Conservation (phyloP, 2,797 vertebrate genomes). For the Lates japonicus region DNA sequence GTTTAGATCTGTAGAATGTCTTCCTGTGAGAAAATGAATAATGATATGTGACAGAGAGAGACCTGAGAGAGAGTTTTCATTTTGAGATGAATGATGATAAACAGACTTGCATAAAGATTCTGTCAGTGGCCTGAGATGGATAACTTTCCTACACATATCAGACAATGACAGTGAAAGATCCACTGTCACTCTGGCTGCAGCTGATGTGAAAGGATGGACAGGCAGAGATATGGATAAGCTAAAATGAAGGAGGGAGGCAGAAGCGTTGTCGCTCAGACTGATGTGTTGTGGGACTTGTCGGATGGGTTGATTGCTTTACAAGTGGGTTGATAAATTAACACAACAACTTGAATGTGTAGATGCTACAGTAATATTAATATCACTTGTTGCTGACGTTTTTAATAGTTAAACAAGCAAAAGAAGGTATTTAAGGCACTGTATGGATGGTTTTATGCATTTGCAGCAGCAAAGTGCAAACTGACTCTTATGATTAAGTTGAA, state of each 20-base stretch:
- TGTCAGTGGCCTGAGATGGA: slow-evolving; percentile 53
- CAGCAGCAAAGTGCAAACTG: slow-evolving; percentile 1
- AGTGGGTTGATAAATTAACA: slow-evolving; percentile 5
- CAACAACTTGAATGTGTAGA: slow-evolving; percentile 2
- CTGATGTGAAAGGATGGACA: slow-evolving; percentile 33
- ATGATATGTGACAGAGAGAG: slow-evolving; percentile 38
- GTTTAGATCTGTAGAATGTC: slow-evolving; percentile 33
- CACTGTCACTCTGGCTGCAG: slow-evolving; percentile 14
- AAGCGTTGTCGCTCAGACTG: slow-evolving; percentile 20
- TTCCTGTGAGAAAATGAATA: slow-evolving; percentile 51
- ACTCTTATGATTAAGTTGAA: slow-evolving; percentile 16
- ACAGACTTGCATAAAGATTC: slow-evolving; percentile 45
- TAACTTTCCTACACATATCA: slow-evolving; percentile 49
- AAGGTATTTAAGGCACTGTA: background rate
- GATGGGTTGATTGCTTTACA: slow-evolving; percentile 17
- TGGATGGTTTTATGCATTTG: background rate
- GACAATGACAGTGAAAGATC: slow-evolving; percentile 39
- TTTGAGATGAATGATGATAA: slow-evolving; percentile 59
- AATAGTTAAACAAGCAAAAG: slow-evolving; percentile 9
- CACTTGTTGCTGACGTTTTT: background rate
- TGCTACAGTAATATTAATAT: background rate
- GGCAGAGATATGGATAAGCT: slow-evolving; percentile 18
- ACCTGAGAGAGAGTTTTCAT: slow-evolving; percentile 42
- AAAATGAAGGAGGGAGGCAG: slow-evolving; percentile 20
- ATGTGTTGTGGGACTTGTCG: slow-evolving; percentile 16